phyloP scores from a whole-genome alignment of 2,888 invertebrate species.

The Mesoligia furuncula region DNA sequence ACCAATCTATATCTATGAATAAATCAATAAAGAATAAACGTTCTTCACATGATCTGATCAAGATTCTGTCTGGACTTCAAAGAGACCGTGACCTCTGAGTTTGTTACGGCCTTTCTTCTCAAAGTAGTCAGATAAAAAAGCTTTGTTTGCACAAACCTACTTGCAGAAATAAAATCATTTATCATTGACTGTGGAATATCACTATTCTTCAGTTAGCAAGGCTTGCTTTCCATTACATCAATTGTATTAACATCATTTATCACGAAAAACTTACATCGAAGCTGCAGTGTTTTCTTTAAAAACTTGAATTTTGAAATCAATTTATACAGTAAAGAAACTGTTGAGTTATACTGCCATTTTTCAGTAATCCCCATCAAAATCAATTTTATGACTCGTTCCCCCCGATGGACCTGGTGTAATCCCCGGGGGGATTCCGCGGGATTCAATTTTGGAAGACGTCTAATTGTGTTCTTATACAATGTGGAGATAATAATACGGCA shows the following conservation, averaged over 20 bases:
- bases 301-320: background rate
- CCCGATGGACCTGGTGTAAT: slow-evolving; percentile 60
- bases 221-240: background rate
- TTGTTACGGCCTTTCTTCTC: background rate
- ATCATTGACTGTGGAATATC: background rate
- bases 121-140: background rate
- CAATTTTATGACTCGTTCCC: slow-evolving; percentile 65
- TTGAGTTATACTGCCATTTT: slow-evolving; percentile 16
- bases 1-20: background rate
- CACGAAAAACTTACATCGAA: background rate
- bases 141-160: background rate
- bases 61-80: background rate
- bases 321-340: background rate
- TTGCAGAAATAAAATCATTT: background rate
- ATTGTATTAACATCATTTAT: background rate
- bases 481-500: background rate
- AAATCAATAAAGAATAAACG: too few species aligned
- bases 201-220: background rate
- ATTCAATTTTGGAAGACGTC: slow-evolving; percentile 60
- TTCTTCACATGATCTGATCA: background rate
- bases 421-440: slow-evolving; percentile 46
- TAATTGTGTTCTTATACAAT: slow-evolving; percentile 57
- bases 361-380: slow-evolving; percentile 57
- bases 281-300: too few species aligned
- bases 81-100: background rate